Evolutionary conservation across 2,888 invertebrate genomes (phyloP).

Genomic region (Hofmannophila pseudospretella): DNA sequence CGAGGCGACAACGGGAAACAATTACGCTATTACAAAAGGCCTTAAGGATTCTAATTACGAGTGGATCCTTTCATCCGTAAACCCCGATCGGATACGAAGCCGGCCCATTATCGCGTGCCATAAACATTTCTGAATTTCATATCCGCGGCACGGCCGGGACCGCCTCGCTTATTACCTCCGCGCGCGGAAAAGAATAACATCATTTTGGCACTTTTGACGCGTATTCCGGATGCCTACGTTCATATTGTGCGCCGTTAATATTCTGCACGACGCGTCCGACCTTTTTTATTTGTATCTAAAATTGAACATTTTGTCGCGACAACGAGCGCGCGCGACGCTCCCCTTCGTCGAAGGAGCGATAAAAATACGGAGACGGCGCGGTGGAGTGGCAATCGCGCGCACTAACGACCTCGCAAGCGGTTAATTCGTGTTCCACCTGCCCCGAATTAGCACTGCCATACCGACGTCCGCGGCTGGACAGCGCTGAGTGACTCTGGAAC

Average conservation of each 20-base stretch:
- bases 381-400: conserved; percentile 48
- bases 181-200: conserved; percentile 75
- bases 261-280: conserved; percentile 73
- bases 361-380: conserved; percentile 59
- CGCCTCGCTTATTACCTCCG: conserved; percentile 70
- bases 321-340: conserved; percentile 62
- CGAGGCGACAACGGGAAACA: conserved; percentile 65
- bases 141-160: conserved; percentile 67
- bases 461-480: too few relatives aligned
- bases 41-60: conserved; percentile 70
- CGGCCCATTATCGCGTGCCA: conserved; percentile 63
- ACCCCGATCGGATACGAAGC: conserved; percentile 65
- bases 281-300: conserved; percentile 79
- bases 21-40: conserved; percentile 66
- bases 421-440: conserved; percentile 41
- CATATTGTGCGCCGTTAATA: conserved; percentile 77
- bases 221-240: conserved; percentile 73
- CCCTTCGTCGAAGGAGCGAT: conserved; percentile 61
- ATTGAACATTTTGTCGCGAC: conserved; percentile 77
- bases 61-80: conserved; percentile 59
- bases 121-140: conserved; percentile 76
- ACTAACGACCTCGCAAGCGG: conserved; percentile 46
- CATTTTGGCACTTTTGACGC: conserved; percentile 75
- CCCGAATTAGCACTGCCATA: conserved; percentile 31
- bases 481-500: background rate